A percentile compares a stretch with the other conserved stretches of the same genome.
Conservation (phyloP, 2,113 vertebrate genomes). For the Bubo bubo region DNA sequence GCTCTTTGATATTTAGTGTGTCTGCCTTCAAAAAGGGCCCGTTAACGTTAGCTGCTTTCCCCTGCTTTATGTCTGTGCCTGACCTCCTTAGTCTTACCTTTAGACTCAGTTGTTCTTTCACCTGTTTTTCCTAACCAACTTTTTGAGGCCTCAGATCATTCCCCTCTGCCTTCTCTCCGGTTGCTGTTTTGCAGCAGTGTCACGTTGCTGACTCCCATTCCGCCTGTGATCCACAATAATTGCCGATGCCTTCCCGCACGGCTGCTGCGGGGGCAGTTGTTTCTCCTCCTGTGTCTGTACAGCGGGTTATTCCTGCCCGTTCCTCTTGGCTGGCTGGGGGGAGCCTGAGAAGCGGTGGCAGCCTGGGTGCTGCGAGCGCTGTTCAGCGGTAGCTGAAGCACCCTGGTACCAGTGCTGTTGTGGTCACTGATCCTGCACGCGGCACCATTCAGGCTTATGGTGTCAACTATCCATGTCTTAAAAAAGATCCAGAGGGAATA, state of each 20-base stretch:
- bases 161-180: neutral
- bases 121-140: neutral
- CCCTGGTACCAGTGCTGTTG: neutral
- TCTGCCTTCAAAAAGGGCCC: neutral
- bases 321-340: rapidly evolving
- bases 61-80: neutral
- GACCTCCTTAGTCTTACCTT: neutral
- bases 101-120: neutral
- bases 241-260: neutral
- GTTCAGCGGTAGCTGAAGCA: neutral
- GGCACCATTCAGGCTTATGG: neutral
- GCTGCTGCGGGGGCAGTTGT: neutral
- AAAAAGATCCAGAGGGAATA: neutral
- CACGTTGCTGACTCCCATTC: neutral
- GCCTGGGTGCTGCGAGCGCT: neutral
- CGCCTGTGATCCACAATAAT: neutral
- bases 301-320: neutral
- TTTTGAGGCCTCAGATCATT: neutral
- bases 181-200: neutral
- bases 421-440: neutral
- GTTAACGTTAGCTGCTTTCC: neutral
- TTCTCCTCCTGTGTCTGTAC: neutral
- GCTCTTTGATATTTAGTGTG: neutral
- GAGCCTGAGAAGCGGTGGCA: neutral
- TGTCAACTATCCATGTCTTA: neutral